Base-by-base conservation (phyloP, 2,113 vertebrate species). In the Epinephelus lanceolatus region DNA sequence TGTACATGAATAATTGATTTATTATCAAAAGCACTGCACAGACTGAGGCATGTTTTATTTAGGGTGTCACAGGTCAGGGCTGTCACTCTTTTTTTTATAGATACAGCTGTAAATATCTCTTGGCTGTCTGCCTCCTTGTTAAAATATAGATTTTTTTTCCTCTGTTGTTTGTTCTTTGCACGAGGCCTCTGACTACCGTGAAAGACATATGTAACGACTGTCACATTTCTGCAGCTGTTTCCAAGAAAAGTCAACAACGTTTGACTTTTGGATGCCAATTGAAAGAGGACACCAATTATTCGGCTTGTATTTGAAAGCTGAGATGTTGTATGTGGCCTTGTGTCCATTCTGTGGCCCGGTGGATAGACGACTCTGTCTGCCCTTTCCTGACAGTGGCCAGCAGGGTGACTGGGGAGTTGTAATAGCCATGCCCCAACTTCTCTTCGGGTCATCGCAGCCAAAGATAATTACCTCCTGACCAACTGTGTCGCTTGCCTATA, bases 191-290 rank as follows among this genome's bases (percentile, higher is more conserved):
- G 70, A 67, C 72, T 83, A 71, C 79, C 23, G 57, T 45, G 47
- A 66, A 66, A 65, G 72, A 67, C 80, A 33, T 51, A 59, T 65
- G 80, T 82, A 37, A 19, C 30, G 73, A 86, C 82, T 40, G 63
- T 79, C 81, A 45, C 71, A 80, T 93, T 88, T 92, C 68, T 89
- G 88, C 90, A 91, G 84, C 89, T 93, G 90, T 91, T 91, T 90
- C 77, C 76, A 60, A 91, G 93, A 92, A 87, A 93, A 93, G 80
- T 89, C 87, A 90, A 88, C 78, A 33, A 57, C 56, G 71, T 94
- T 89, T 95, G 91, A 90, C 74, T 89, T 80, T 70, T 82, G 85
- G 81, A 93, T 92, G 84, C 78, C 80, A 86, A 42, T 76, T 61
- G 88, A 85, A 92, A 94, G 25, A 40, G 55, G 83, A 91, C 77